Evolutionary conservation across 1,140 invertebrate genomes (phyloP).

Genomic region (Stratiolaelaps scimitus): DNA sequence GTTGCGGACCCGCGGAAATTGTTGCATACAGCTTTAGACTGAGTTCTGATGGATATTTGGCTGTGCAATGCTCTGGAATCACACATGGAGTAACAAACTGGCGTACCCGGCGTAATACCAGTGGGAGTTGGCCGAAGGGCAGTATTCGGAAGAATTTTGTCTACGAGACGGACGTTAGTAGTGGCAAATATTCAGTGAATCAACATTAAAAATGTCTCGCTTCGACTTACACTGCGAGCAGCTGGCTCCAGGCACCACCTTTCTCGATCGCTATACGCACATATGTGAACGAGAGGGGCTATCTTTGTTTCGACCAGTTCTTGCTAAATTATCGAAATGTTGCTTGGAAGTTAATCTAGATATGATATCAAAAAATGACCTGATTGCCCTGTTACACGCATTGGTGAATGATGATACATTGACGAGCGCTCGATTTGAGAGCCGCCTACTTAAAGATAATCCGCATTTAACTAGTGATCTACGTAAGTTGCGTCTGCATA

Average conservation of each 20-base stretch:
- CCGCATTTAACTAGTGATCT: conserved; percentile 10
- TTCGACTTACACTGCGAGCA: conserved; percentile 14
- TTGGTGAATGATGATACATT: neutral
- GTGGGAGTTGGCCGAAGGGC: no score
- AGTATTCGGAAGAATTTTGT: no score
- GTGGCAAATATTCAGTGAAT: neutral
- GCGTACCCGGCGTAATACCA: no score
- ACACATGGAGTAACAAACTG: no score
- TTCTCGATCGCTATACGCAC: conserved; percentile 16
- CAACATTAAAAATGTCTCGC: neutral
- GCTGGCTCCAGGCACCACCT: neutral
- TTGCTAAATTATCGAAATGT: neutral
- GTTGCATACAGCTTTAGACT: no score
- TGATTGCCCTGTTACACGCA: conserved; percentile 5
- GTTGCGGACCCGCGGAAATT: no score
- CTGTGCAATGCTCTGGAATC: no score
- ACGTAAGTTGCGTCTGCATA: neutral
- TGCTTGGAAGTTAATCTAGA: conserved; percentile 17
- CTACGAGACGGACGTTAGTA: no score
- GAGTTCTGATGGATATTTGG: no score
- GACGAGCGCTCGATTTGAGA: neutral
- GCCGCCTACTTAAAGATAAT: conserved; percentile 9
- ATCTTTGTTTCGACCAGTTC: neutral
- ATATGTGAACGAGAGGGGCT: neutral
- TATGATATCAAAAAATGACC: conserved; percentile 4